These are phyloP conservation scores for Zosterops pallidus DNA, from an alignment of 2,113 vertebrate species.

Conservation along the genomic window DNA sequence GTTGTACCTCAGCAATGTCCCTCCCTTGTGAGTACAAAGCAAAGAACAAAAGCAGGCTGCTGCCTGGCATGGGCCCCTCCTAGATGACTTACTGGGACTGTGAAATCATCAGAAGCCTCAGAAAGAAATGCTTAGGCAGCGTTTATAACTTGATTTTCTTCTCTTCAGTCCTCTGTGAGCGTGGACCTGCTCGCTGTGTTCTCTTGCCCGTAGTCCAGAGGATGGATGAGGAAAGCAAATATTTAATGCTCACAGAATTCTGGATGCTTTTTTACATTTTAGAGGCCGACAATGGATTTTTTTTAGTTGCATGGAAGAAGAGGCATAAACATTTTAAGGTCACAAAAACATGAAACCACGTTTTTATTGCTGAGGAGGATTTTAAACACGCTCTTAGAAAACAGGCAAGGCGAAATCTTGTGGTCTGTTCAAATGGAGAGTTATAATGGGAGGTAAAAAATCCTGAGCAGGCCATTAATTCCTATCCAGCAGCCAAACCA, in stretches of 20 bases:
- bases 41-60: slow-evolving; percentile 65
- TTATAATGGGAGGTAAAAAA: background rate
- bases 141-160: slow-evolving; percentile 35
- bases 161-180: background rate
- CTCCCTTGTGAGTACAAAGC: slow-evolving; percentile 67
- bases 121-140: slow-evolving; percentile 64
- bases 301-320: background rate
- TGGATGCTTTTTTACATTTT: background rate
- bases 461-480: background rate
- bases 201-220: background rate
- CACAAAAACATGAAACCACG: background rate
- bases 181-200: background rate
- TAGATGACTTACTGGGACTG: slow-evolving; percentile 65
- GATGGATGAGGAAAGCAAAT: background rate
- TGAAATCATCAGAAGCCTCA: slow-evolving; percentile 66
- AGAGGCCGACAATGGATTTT: background rate
- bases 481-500: background rate
- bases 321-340: background rate
- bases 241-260: background rate
- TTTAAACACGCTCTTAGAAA: slow-evolving; percentile 13
- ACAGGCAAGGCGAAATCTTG: background rate
- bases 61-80: slow-evolving; percentile 68
- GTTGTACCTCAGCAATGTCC: slow-evolving; percentile 59
- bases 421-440: background rate
- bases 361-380: background rate